These are phyloP conservation scores for Folsomia candida DNA, from an alignment of 2,888 invertebrate genomes.

Conservation along the genomic window DNA sequence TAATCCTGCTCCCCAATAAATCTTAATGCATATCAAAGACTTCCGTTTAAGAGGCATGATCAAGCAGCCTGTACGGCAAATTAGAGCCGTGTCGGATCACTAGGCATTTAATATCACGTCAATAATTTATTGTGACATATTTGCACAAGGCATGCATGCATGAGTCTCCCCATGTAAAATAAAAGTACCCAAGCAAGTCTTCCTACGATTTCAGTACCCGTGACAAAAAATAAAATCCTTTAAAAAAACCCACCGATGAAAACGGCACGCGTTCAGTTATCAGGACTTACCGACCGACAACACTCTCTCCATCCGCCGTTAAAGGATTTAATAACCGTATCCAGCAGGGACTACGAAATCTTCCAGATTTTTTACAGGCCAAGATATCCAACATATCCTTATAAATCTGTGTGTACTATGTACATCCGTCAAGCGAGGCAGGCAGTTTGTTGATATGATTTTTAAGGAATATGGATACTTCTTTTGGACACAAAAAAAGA, in stretches of 20 bases:
- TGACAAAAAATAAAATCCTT: background rate
- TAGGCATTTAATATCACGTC: too few species aligned
- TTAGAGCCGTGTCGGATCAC: background rate
- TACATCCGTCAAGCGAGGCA: too few species aligned
- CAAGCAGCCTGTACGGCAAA: background rate
- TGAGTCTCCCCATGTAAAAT: background rate
- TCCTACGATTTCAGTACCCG: background rate
- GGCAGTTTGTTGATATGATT: too few species aligned
- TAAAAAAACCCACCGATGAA: background rate
- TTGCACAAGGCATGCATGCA: background rate
- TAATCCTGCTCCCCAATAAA: background rate
- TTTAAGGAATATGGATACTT: too few species aligned
- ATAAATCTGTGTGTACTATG: too few species aligned
- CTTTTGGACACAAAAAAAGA: too few species aligned
- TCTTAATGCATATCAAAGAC: conserved; percentile 12
- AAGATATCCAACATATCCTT: background rate
- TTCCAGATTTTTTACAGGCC: background rate
- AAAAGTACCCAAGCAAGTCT: background rate
- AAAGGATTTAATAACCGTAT: background rate
- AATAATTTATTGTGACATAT: background rate
- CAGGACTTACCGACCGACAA: background rate
- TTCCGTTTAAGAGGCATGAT: conserved; percentile 11
- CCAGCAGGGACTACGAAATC: background rate
- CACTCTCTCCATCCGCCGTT: background rate
- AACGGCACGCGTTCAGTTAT: conserved; percentile 1